Evolutionary conservation across 2,113 vertebrate species (phyloP).

Genomic region (Tragelaphus scriptus): DNA sequence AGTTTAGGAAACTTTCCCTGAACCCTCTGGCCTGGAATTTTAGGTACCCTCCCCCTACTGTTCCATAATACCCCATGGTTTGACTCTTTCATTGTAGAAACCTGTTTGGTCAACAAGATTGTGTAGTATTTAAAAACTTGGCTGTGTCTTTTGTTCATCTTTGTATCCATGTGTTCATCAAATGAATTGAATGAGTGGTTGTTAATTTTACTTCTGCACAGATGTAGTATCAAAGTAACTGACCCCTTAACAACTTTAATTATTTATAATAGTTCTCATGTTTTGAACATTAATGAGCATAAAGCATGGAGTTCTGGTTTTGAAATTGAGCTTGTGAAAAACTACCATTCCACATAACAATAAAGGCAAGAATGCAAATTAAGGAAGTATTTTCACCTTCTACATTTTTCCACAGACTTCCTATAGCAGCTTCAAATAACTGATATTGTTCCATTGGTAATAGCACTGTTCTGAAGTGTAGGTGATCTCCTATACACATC

Average conservation of each 20-base stretch:
- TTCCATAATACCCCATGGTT: neutral
- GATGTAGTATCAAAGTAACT: neutral
- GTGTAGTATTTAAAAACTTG: neutral
- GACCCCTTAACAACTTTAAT: conserved; percentile 9
- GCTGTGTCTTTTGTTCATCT: neutral
- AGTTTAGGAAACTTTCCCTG: neutral
- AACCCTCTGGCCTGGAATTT: neutral
- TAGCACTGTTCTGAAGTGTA: conserved; percentile 18
- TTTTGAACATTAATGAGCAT: neutral
- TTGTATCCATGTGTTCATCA: neutral
- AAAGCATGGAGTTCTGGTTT: neutral
- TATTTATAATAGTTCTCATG: conserved; percentile 27
- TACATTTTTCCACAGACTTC: conserved; percentile 7
- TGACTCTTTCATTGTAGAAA: neutral
- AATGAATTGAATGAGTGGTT: neutral
- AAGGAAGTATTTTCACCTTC: conserved; percentile 7
- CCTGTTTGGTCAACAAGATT: neutral
- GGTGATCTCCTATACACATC: neutral
- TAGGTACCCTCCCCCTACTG: neutral
- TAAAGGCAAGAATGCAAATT: neutral
- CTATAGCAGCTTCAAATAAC: neutral
- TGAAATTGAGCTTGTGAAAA: conserved; percentile 26
- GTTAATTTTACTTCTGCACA: conserved; percentile 26
- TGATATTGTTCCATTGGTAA: neutral
- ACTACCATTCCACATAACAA: neutral